phyloP scores from a whole-genome alignment of 2,113 vertebrate genomes.

The Pica pica region DNA sequence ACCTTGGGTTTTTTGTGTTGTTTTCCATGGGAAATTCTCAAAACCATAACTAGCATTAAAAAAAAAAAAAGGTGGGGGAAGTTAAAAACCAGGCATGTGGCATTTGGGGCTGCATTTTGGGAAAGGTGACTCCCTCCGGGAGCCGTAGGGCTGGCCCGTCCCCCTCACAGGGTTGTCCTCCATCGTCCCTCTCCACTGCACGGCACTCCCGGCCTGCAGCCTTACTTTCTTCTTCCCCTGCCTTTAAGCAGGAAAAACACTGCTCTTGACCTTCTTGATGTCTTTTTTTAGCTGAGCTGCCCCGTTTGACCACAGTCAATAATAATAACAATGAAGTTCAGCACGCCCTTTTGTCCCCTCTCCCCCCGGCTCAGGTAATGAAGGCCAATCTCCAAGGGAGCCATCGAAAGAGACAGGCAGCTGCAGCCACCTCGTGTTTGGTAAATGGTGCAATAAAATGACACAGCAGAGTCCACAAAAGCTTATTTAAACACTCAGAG shows the following conservation, averaged over 20 bases:
- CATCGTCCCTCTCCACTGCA: no score
- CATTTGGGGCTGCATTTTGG: background rate
- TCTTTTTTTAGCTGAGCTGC: background rate
- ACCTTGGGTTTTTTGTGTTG: accelerated
- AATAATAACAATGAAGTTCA: background rate
- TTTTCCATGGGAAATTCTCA: background rate
- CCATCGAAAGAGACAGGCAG: background rate
- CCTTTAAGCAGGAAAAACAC: background rate
- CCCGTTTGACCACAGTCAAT: background rate
- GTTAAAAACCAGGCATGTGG: background rate
- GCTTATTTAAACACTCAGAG: background rate
- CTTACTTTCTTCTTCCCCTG: background rate
- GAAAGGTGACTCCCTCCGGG: background rate
- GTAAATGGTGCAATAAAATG: background rate
- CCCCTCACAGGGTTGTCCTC: background rate
- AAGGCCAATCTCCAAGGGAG: background rate
- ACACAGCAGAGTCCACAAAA: background rate
- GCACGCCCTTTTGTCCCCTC: background rate
- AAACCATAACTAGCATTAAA: background rate
- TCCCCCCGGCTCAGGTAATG: background rate
- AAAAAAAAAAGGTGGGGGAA: background rate
- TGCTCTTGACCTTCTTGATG: background rate
- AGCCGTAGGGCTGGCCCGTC: accelerated
- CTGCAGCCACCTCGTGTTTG: background rate
- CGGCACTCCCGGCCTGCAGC: accelerated